Conservation (phyloP, 2,888 invertebrate species). For the Ophonus ardosiacus region DNA sequence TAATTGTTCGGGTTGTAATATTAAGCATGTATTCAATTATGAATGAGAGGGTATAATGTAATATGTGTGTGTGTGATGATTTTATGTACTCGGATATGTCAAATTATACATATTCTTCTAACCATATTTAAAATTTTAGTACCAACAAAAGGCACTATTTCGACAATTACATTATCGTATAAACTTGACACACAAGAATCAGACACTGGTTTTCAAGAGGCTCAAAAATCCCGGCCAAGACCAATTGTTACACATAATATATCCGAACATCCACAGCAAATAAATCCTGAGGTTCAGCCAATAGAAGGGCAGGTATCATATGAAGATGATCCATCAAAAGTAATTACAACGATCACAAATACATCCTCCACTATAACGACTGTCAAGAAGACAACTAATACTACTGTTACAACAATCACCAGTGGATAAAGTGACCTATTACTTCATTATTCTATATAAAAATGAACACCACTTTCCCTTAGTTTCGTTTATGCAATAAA, state of each 20-base stretch:
- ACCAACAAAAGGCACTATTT: background rate
- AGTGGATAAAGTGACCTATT: background rate
- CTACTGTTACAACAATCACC: background rate
- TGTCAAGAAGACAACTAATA: background rate
- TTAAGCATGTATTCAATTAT: too few relatives aligned
- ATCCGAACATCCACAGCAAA: background rate
- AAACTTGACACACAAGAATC: background rate
- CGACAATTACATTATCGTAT: background rate
- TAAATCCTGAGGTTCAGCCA: background rate
- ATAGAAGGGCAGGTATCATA: background rate
- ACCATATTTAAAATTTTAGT: too few relatives aligned
- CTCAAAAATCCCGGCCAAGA: background rate
- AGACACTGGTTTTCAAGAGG: background rate
- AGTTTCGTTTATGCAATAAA: too few relatives aligned
- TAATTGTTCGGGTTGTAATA: background rate
- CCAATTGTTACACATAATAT: background rate
- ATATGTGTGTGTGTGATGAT: too few relatives aligned
- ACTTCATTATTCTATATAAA: too few relatives aligned
- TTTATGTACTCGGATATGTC: background rate
- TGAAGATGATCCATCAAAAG: background rate
- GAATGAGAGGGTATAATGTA: too few relatives aligned
- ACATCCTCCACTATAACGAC: background rate
- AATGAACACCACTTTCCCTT: too few relatives aligned
- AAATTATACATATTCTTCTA: background rate
- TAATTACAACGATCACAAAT: background rate